Evolutionary conservation across 2,113 vertebrate genomes (phyloP).

Genomic region (Nycticebus coucang): DNA sequence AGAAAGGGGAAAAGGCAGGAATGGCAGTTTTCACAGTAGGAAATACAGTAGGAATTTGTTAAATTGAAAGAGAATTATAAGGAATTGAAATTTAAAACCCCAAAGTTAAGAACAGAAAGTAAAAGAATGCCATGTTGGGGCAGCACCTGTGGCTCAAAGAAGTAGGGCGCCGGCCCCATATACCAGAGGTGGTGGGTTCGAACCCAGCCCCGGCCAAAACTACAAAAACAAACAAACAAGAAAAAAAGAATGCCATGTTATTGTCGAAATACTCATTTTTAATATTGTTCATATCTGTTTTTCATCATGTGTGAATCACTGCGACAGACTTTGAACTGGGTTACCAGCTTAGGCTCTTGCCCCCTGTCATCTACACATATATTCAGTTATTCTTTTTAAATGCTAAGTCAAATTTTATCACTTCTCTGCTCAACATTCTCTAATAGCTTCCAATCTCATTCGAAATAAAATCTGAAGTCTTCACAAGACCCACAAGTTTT

Average conservation of each 20-base stretch:
- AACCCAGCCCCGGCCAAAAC: no score
- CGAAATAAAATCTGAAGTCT: conserved; percentile 21
- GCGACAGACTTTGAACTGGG: not conserved
- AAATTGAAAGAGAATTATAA: conserved; percentile 22
- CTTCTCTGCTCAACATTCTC: not conserved
- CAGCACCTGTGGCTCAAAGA: no score
- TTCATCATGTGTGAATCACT: not conserved
- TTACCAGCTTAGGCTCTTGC: not conserved
- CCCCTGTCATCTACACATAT: not conserved
- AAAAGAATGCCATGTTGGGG: not conserved
- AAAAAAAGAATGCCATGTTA: not conserved
- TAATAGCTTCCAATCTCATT: not conserved
- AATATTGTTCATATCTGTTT: not conserved
- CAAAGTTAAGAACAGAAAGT: not conserved
- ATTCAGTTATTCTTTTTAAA: not conserved
- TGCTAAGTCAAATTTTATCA: not conserved
- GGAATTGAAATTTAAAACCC: not conserved
- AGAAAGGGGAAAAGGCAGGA: conserved; percentile 31
- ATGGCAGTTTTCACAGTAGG: conserved; percentile 22
- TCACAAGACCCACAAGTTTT: not conserved
- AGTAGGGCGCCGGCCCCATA: no score
- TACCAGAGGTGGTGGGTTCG: no score
- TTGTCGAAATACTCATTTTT: not conserved
- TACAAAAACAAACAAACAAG: not conserved
- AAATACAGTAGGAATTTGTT: not conserved